A percentile compares a stretch with the other conserved stretches of the same genome.
phyloP scores from a whole-genome alignment of 2,888 invertebrate genomes.

The Stegophylla sp. region DNA sequence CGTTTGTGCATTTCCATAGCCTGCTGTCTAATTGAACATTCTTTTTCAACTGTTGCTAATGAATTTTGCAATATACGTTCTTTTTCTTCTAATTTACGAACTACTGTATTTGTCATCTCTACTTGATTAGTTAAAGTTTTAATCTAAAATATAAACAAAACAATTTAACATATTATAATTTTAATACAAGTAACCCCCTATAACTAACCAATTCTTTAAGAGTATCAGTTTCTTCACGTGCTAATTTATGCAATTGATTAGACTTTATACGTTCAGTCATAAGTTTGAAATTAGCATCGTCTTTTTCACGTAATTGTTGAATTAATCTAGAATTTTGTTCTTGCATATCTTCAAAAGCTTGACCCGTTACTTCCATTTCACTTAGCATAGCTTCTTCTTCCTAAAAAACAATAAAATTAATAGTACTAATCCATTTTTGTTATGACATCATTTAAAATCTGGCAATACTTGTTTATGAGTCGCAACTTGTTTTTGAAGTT shows the following conservation, averaged over 20 bases:
- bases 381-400: conserved; percentile 96
- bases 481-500: conserved; percentile 88
- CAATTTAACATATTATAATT: neutral
- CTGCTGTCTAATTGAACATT: conserved; percentile 88
- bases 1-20: conserved; percentile 98
- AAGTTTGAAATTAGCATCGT: conserved; percentile 97
- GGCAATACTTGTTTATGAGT: conserved; percentile 78
- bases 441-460: neutral
- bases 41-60: conserved; percentile 91
- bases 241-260: conserved; percentile 91
- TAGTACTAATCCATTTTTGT: neutral
- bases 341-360: conserved; percentile 99
- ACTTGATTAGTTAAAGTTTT: conserved; percentile 84
- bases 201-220: conserved; percentile 81
- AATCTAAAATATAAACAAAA: conserved; percentile 66
- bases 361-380: conserved; percentile 99
- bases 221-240: conserved; percentile 93
- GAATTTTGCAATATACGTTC: conserved; percentile 91
- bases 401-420: conserved; percentile 64
- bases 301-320: conserved; percentile 94
- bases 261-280: conserved; percentile 97
- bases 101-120: conserved; percentile 92
- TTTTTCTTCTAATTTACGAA: conserved; percentile 93
- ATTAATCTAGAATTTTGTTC: conserved; percentile 95
- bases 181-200: neutral